A percentile compares a stretch with the other conserved stretches of the same genome.
These are phyloP conservation scores for Xestia sexstrigata DNA, from an alignment of 2,888 invertebrate genomes.

Conservation along the genomic window DNA sequence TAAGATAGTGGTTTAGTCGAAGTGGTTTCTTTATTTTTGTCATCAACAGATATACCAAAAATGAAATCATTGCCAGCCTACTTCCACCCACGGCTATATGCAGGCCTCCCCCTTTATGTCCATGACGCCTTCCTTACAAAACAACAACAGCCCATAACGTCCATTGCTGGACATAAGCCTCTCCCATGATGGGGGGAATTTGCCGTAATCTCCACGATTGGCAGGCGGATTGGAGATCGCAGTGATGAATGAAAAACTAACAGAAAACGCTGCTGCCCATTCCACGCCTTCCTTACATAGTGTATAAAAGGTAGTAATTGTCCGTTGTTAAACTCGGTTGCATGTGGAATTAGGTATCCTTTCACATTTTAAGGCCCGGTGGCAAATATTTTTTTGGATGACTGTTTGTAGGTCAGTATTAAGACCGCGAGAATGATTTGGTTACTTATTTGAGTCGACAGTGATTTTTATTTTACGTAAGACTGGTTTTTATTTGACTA, in stretches of 20 bases:
- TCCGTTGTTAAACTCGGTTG: conserved; percentile 4
- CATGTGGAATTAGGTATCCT: conserved; percentile 29
- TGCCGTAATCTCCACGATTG: too few species aligned
- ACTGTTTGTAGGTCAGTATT: conserved; percentile 49
- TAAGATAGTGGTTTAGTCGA: too few species aligned
- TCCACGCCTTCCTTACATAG: conserved; percentile 9
- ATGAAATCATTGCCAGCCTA: neutral
- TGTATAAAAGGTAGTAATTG: conserved; percentile 16
- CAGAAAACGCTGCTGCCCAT: too few species aligned
- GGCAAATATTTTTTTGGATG: conserved; percentile 24
- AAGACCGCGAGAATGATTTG: conserved; percentile 40
- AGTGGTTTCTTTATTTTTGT: too few species aligned
- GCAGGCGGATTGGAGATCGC: too few species aligned
- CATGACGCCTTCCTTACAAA: conserved; percentile 12
- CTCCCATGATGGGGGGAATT: too few species aligned
- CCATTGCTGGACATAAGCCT: too few species aligned
- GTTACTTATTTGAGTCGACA: conserved; percentile 2
- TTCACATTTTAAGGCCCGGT: conserved; percentile 51
- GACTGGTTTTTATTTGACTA: conserved; percentile 14
- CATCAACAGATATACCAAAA: too few species aligned
- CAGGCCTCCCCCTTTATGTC: neutral
- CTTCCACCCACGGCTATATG: neutral
- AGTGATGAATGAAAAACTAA: too few species aligned
- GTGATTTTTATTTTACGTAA: conserved; percentile 5
- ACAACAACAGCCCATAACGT: too few species aligned